Evolutionary conservation across 1,140 invertebrate genomes (phyloP).

Genomic region (Camponotus vicinus): DNA sequence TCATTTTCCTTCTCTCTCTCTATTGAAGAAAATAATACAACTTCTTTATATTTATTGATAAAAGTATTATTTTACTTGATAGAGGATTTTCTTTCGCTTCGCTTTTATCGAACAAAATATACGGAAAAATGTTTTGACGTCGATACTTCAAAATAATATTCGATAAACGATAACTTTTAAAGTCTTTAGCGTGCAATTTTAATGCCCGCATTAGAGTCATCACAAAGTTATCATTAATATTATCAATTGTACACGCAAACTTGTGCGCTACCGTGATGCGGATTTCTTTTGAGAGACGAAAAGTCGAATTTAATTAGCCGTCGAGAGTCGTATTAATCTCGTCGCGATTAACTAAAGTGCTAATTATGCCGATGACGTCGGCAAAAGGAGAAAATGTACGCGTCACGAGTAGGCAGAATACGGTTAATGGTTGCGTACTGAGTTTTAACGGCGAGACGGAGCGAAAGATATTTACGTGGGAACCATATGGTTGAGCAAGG

Average conservation of each 20-base stretch:
- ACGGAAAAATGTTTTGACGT: background rate
- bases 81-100: background rate
- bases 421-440: constrained; percentile 58
- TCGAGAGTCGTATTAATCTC: constrained; percentile 23
- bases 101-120: constrained; percentile 8
- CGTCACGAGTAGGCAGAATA: constrained; percentile 37
- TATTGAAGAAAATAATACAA: constrained; percentile 8
- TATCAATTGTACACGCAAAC: background rate
- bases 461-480: constrained; percentile 73
- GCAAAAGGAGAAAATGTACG: constrained; percentile 19
- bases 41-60: background rate
- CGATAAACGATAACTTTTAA: background rate
- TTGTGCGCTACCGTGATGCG: background rate
- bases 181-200: background rate
- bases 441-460: constrained; percentile 65
- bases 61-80: constrained; percentile 16
- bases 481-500: constrained; percentile 76
- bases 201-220: background rate
- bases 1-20: background rate
- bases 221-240: background rate
- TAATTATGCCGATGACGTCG: constrained; percentile 49
- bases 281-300: background rate
- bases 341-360: constrained; percentile 49
- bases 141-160: background rate
- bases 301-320: background rate